Evolutionary conservation across 1,140 invertebrate genomes (phyloP).

Genomic region (Brachionus paranguensis): DNA sequence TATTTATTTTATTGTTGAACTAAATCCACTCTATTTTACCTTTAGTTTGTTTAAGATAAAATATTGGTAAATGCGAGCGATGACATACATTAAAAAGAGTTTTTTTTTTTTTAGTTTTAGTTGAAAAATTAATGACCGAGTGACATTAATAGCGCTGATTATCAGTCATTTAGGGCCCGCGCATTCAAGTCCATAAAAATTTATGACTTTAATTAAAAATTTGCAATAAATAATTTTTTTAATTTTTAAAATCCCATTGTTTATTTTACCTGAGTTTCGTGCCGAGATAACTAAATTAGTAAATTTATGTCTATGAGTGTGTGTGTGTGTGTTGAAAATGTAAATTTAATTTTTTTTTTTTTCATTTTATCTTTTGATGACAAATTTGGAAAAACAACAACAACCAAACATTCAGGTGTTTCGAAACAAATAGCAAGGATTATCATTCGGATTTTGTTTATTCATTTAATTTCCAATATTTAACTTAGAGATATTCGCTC

Average conservation of each 20-base stretch:
- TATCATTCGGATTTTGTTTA: not conserved
- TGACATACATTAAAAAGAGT: not conserved
- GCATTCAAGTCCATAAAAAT: not conserved
- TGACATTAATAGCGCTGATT: not conserved
- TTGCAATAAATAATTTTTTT: not conserved
- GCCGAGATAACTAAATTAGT: not conserved
- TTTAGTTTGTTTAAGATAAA: slow-evolving; percentile 33
- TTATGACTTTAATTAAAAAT: not conserved
- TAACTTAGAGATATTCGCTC: not conserved
- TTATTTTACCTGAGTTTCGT: slow-evolving; percentile 27
- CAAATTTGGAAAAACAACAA: not conserved
- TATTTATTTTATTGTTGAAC: slow-evolving; percentile 31
- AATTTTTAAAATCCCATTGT: not conserved
- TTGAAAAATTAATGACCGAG: not conserved
- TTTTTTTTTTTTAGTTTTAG: not conserved
- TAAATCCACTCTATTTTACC: slow-evolving; percentile 23
- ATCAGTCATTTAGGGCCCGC: not conserved
- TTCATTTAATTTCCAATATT: slow-evolving; percentile 12
- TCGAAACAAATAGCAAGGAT: not conserved
- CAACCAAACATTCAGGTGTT: slow-evolving; percentile 23
- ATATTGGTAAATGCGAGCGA: not conserved
- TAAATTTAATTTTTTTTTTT: not conserved
- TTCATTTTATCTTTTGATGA: not conserved
- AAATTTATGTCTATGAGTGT: not conserved
- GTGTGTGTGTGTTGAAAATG: not conserved